Conservation (phyloP, 2,888 invertebrate genomes). For the Palloptera scutellata region DNA sequence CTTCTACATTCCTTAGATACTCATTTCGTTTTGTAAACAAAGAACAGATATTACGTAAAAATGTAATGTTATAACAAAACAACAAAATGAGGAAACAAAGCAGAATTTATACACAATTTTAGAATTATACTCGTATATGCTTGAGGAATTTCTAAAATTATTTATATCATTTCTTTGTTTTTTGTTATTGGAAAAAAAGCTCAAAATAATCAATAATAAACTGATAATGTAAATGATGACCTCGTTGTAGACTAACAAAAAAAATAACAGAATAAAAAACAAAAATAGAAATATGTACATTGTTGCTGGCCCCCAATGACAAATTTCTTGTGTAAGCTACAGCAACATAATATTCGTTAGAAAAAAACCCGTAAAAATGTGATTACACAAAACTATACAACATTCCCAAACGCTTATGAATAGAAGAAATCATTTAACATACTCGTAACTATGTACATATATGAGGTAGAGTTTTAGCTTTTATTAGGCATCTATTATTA, state of each 20-base stretch:
- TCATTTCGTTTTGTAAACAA: too few relatives aligned
- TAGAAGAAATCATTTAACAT: conserved; percentile 16
- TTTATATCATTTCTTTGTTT: not conserved
- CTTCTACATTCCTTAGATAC: too few relatives aligned
- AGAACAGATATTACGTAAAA: too few relatives aligned
- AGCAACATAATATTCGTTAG: conserved; percentile 5
- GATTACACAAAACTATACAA: conserved; percentile 30
- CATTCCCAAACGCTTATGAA: conserved; percentile 41
- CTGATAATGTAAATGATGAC: conserved; percentile 3
- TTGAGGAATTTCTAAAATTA: conserved; percentile 1
- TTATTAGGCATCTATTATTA: not conserved
- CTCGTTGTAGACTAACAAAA: not conserved
- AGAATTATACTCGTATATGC: not conserved
- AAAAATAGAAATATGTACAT: not conserved
- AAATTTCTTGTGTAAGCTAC: not conserved
- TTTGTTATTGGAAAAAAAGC: not conserved
- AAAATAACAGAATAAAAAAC: not conserved
- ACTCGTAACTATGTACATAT: not conserved
- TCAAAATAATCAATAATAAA: not conserved
- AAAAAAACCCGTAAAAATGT: conserved; percentile 29
- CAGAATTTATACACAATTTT: too few relatives aligned
- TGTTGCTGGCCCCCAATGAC: not conserved
- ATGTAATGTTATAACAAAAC: too few relatives aligned
- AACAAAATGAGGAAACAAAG: too few relatives aligned
- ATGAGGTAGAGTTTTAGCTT: not conserved